phyloP scores from a whole-genome alignment of 2,888 invertebrate species.

The Mamestra brassicae region DNA sequence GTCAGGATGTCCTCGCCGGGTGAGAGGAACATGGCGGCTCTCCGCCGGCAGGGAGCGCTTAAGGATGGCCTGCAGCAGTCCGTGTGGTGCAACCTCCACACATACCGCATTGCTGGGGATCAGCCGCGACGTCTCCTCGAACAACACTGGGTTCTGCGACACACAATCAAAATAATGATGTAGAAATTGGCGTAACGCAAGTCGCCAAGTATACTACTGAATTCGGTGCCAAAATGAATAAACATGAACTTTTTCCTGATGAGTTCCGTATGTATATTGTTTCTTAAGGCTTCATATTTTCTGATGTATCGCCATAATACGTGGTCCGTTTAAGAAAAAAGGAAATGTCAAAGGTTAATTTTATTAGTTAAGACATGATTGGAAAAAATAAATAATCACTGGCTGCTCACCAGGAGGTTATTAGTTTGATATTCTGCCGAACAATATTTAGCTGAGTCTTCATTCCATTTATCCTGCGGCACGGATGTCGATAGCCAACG shows the following conservation, averaged over 20 bases:
- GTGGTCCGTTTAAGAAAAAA: no score
- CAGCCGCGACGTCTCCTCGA: slow-evolving; percentile 94
- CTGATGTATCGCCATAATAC: no score
- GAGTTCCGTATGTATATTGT: no score
- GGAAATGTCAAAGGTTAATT: no score
- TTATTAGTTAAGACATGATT: no score
- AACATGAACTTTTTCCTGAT: no score
- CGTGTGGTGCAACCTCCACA: slow-evolving; percentile 97
- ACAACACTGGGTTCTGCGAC: slow-evolving; percentile 92
- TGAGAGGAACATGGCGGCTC: slow-evolving; percentile 93
- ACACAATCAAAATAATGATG: background rate
- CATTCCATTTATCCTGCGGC: slow-evolving; percentile 83
- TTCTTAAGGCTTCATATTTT: no score
- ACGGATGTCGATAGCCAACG: slow-evolving; percentile 97
- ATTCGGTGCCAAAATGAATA: no score
- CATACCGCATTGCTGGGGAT: slow-evolving; percentile 95
- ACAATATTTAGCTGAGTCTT: slow-evolving; percentile 82
- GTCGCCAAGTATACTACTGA: no score
- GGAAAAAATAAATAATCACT: no score
- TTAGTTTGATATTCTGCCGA: slow-evolving; percentile 57
- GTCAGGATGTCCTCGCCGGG: slow-evolving; percentile 92
- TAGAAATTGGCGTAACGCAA: no score
- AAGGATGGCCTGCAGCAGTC: slow-evolving; percentile 93
- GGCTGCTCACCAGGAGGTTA: slow-evolving; percentile 75
- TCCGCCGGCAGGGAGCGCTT: slow-evolving; percentile 92